A percentile compares a stretch with the other conserved stretches of the same genome.
Evolutionary conservation across 2,888 invertebrate genomes (phyloP).

Genomic region (Rhopalosiphum nymphaeae): DNA sequence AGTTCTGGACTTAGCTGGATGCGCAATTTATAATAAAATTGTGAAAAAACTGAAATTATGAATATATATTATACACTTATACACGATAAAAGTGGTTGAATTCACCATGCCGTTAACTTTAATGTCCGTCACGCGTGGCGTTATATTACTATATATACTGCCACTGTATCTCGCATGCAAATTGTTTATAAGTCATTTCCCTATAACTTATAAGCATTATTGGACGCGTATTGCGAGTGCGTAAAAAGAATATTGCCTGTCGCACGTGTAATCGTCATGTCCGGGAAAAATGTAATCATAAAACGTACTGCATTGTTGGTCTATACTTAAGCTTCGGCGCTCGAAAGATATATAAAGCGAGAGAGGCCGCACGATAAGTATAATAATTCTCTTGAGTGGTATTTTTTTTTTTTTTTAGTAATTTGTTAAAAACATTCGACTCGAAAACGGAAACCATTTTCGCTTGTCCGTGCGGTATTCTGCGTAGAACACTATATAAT

Average conservation of each 20-base stretch:
- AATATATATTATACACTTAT: background rate
- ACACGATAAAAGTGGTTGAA: background rate
- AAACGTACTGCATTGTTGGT: background rate
- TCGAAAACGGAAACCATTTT: background rate
- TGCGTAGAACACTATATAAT: background rate
- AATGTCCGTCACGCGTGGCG: background rate
- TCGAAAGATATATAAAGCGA: background rate
- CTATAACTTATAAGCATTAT: background rate
- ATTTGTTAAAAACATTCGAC: background rate
- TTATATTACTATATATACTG: background rate
- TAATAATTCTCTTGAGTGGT: background rate
- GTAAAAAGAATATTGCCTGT: background rate
- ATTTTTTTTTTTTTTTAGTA: background rate
- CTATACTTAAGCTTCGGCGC: background rate
- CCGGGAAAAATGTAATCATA: background rate
- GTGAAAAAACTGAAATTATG: background rate
- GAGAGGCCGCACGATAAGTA: background rate
- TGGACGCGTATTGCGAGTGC: background rate
- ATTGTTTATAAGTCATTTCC: background rate
- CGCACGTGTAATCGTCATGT: background rate
- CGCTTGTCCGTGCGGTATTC: background rate
- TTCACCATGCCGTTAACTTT: background rate
- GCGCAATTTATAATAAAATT: background rate
- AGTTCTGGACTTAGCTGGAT: background rate
- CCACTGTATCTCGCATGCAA: background rate